A percentile compares a stretch with the other conserved stretches of the same genome.
Evolutionary conservation across 1,140 invertebrate genomes (phyloP).

Genomic region (Cardiocondyla obscurior): DNA sequence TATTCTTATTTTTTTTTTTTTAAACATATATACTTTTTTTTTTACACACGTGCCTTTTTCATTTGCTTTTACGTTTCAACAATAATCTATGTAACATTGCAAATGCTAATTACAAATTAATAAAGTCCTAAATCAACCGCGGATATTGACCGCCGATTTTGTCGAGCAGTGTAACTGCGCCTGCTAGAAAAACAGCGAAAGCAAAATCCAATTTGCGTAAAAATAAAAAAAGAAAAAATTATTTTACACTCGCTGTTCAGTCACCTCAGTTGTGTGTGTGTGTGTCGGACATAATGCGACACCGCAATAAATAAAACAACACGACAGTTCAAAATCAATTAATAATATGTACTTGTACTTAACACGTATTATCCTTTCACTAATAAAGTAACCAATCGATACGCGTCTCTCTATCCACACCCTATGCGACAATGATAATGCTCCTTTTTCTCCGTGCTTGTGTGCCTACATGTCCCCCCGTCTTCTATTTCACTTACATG

Average conservation of each 20-base stretch:
- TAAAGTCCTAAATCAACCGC: constrained; percentile 51
- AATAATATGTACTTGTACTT: constrained; percentile 62
- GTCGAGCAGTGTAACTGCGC: constrained; percentile 7
- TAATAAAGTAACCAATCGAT: constrained; percentile 76
- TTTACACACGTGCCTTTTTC: constrained; percentile 23
- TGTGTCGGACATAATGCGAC: neutral
- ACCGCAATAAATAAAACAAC: neutral
- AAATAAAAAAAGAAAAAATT: too few species aligned
- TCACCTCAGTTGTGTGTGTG: neutral
- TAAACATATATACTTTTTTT: constrained; percentile 75
- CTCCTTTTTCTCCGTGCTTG: constrained; percentile 42
- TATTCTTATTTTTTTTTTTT: too few species aligned
- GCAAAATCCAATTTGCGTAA: neutral
- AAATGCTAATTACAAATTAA: constrained; percentile 2
- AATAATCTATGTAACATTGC: neutral
- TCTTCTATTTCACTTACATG: neutral
- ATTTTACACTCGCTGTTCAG: neutral
- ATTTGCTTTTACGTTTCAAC: neutral
- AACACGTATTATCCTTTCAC: constrained; percentile 34
- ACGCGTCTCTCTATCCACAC: constrained; percentile 51
- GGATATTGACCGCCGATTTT: neutral
- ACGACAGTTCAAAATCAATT: constrained; percentile 67
- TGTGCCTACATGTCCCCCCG: neutral
- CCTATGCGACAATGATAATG: constrained; percentile 60
- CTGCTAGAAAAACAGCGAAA: neutral